Conservation (phyloP, 2,113 vertebrate species). For the Grallaria varia region DNA sequence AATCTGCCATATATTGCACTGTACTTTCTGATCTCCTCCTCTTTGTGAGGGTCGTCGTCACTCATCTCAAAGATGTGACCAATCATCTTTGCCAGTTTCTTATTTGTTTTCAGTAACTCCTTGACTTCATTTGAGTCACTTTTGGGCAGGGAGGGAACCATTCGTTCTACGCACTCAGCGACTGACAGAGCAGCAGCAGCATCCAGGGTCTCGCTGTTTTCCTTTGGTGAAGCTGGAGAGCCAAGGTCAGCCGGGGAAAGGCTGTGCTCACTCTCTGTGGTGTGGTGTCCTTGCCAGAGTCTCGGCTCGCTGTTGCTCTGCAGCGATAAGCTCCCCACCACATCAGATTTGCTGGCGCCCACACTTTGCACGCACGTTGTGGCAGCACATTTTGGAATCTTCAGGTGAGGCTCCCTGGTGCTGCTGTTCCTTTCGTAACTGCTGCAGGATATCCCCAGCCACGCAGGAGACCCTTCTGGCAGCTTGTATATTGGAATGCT, state of each 20-base stretch:
- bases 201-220: slow-evolving; percentile 88
- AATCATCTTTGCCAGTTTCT: slow-evolving; percentile 97
- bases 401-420: slow-evolving; percentile 81
- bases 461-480: slow-evolving; percentile 85
- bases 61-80: slow-evolving; percentile 96
- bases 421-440: slow-evolving; percentile 76
- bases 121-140: slow-evolving; percentile 83
- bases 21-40: slow-evolving; percentile 97
- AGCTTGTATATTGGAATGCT: slow-evolving; percentile 98
- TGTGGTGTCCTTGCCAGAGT: slow-evolving; percentile 87
- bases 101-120: slow-evolving; percentile 92
- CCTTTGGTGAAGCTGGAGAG: slow-evolving; percentile 91
- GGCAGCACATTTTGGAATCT: slow-evolving; percentile 84
- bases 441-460: slow-evolving; percentile 80
- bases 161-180: slow-evolving; percentile 91
- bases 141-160: slow-evolving; percentile 85
- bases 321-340: slow-evolving; percentile 76
- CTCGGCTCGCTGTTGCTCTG: slow-evolving; percentile 81
- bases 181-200: slow-evolving; percentile 88
- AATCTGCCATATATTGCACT: slow-evolving; percentile 98
- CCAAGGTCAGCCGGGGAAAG: slow-evolving; percentile 89
- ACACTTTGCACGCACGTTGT: slow-evolving; percentile 80
- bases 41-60: slow-evolving; percentile 88
- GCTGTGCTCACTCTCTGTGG: slow-evolving; percentile 89
- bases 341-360: slow-evolving; percentile 76